Evolutionary conservation across 2,797 vertebrate species (phyloP).

Genomic region (Darevskia nairensis): DNA sequence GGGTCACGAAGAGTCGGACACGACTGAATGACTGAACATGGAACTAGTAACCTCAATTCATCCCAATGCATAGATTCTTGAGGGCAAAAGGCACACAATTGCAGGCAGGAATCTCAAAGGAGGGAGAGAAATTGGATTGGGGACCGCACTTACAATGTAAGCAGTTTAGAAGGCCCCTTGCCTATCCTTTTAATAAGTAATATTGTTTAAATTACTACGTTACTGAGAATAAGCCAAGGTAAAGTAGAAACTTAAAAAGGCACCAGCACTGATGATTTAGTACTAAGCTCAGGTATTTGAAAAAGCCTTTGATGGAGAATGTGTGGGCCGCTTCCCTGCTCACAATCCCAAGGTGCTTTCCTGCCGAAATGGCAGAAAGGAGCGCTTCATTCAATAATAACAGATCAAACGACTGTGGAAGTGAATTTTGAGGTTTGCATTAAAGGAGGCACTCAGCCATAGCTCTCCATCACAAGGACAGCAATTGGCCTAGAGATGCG

Average conservation of each 20-base stretch:
- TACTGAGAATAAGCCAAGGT: background rate
- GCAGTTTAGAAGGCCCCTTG: background rate
- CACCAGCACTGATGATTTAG: conserved; percentile 38
- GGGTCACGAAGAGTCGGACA: no score
- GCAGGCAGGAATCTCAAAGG: background rate
- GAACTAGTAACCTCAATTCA: background rate
- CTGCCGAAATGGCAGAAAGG: conserved; percentile 55
- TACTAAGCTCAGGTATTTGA: conserved; percentile 52
- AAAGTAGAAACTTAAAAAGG: background rate
- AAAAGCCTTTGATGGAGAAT: conserved; percentile 46
- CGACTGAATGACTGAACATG: no score
- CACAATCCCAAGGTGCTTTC: conserved; percentile 58
- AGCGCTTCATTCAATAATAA: conserved; percentile 62
- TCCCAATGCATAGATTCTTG: background rate
- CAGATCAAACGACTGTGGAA: conserved; percentile 61
- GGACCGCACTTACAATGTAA: background rate
- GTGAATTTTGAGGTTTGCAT: conserved; percentile 54
- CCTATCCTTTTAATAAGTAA: background rate
- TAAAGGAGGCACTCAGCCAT: background rate
- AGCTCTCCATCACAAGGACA: conserved; percentile 30
- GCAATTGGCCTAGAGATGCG: conserved; percentile 52
- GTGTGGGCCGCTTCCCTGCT: conserved; percentile 41
- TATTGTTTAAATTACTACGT: background rate
- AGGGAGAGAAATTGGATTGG: background rate
- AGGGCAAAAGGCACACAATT: no score